Conservation (phyloP, 2,888 invertebrate species). For the Xestia xanthographa region DNA sequence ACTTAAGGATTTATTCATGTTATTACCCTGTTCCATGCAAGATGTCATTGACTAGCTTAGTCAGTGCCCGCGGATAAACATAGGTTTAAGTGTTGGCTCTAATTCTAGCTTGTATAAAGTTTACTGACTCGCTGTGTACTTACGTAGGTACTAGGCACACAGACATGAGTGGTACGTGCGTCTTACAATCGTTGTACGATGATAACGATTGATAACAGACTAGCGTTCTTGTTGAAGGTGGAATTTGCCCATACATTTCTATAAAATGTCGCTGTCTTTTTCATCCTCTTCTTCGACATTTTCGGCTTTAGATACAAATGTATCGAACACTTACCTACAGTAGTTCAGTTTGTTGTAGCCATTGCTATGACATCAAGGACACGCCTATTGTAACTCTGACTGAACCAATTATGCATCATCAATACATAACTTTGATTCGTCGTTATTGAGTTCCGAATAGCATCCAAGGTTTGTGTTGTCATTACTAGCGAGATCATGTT, state of each 20-base stretch:
- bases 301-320: not conserved
- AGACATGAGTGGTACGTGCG: conserved; percentile 46
- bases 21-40: conserved; percentile 13
- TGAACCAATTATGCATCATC: conserved; percentile 8
- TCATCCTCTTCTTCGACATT: not conserved
- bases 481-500: not conserved
- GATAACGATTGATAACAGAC: conserved; percentile 65
- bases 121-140: conserved; percentile 57
- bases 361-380: not conserved
- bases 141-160: conserved; percentile 38
- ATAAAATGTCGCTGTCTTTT: not conserved
- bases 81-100: conserved; percentile 55
- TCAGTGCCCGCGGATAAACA: conserved; percentile 51
- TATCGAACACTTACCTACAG: not conserved
- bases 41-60: conserved; percentile 48
- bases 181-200: conserved; percentile 55
- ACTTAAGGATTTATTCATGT: conserved; percentile 25
- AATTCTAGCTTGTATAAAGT: conserved; percentile 63
- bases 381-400: conserved; percentile 22
- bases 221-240: conserved; percentile 48
- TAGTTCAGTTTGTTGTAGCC: not conserved
- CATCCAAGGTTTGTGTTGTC: conserved; percentile 8
- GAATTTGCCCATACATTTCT: conserved; percentile 22
- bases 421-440: conserved; percentile 7
- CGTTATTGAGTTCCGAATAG: conserved; percentile 28